phyloP scores from a whole-genome alignment of 2,888 invertebrate genomes.

The Hydropsyche betteni region DNA sequence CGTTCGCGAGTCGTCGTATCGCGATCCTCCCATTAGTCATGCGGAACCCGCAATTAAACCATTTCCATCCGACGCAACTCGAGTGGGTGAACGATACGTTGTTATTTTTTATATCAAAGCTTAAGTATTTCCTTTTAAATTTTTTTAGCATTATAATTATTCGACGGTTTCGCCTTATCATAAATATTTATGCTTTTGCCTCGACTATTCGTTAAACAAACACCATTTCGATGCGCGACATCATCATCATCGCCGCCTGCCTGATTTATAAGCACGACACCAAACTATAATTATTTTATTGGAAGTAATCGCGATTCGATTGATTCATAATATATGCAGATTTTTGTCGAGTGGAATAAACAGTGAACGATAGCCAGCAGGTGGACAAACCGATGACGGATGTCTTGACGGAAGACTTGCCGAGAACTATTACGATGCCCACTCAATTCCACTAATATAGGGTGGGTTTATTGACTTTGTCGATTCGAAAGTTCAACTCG shows the following conservation, averaged over 20 bases:
- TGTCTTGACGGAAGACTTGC: neutral
- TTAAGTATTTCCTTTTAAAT: slow-evolving; percentile 4
- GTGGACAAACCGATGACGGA: slow-evolving; percentile 1
- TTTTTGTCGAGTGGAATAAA: no score
- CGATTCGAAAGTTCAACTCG: slow-evolving; percentile 26
- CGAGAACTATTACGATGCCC: no score
- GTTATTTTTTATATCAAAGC: neutral
- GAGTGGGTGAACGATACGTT: slow-evolving; percentile 16
- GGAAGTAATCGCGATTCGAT: no score
- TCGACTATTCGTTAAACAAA: slow-evolving; percentile 22
- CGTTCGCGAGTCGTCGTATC: slow-evolving; percentile 48
- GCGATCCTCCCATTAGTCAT: slow-evolving; percentile 49
- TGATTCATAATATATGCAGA: no score
- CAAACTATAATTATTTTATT: no score
- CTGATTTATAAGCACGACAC: no score
- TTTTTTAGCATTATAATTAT: slow-evolving; percentile 14
- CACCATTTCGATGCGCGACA: slow-evolving; percentile 20
- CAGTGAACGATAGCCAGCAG: neutral
- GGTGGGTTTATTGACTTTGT: slow-evolving; percentile 16
- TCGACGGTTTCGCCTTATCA: slow-evolving; percentile 5
- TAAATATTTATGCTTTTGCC: slow-evolving; percentile 3
- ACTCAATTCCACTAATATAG: neutral
- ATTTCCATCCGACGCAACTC: slow-evolving; percentile 37
- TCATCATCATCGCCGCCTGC: slow-evolving; percentile 13
- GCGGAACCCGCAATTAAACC: slow-evolving; percentile 48